Evolutionary conservation across 2,113 vertebrate genomes (phyloP).

Genomic region (Antennarius striatus): DNA sequence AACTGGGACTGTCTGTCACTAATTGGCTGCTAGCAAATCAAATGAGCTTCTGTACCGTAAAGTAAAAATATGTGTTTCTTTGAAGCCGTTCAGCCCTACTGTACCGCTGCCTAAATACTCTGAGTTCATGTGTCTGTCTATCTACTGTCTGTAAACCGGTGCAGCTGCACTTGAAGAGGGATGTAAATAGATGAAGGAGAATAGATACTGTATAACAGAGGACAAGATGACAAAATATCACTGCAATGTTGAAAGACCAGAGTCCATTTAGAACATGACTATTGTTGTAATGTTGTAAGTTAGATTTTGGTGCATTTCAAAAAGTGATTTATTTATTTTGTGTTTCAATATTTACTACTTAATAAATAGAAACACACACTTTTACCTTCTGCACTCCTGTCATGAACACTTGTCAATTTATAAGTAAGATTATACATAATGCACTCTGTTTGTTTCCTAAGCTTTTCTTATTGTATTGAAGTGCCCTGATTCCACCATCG

Average conservation of each 20-base stretch:
- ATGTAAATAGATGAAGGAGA: slow-evolving; percentile 41
- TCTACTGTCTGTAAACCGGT: slow-evolving; percentile 29
- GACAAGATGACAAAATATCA: too few species aligned
- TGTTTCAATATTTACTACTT: too few species aligned
- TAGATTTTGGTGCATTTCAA: too few species aligned
- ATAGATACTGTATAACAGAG: slow-evolving; percentile 3
- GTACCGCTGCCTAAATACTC: slow-evolving; percentile 15
- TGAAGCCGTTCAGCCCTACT: slow-evolving; percentile 31
- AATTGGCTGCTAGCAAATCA: slow-evolving; percentile 10
- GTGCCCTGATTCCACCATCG: slow-evolving; percentile 22
- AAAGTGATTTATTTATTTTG: too few species aligned
- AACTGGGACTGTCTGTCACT: slow-evolving; percentile 16
- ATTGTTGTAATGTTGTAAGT: too few species aligned
- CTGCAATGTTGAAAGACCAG: too few species aligned
- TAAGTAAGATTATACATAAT: too few species aligned
- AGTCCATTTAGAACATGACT: too few species aligned
- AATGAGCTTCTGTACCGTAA: slow-evolving; percentile 7
- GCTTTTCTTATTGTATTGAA: slow-evolving; percentile 1
- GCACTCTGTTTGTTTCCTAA: too few species aligned
- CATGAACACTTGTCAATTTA: too few species aligned
- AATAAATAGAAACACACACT: too few species aligned
- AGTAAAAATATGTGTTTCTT: slow-evolving; percentile 19
- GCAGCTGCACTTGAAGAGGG: slow-evolving; percentile 46
- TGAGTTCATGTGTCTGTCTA: not conserved
- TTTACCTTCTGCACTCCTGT: too few species aligned